phyloP scores from a whole-genome alignment of 2,113 vertebrate species.

The Gavialis gangeticus region DNA sequence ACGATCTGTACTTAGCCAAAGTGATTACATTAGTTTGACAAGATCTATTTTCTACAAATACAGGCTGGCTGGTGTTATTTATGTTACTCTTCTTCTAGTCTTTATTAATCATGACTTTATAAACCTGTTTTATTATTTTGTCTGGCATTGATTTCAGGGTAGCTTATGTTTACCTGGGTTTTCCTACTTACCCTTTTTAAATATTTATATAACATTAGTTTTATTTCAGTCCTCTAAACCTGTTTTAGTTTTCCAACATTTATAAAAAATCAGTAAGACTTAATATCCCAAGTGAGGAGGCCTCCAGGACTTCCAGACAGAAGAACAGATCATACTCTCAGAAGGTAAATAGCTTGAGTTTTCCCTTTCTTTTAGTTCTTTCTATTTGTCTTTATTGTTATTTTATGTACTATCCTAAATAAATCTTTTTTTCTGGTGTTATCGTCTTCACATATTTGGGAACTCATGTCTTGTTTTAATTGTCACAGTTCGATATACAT shows the following conservation, averaged over 20 bases:
- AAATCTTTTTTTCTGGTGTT: neutral
- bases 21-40: neutral
- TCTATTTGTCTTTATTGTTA: no score
- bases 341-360: no score
- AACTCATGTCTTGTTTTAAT: neutral
- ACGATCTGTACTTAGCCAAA: neutral
- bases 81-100: neutral
- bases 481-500: neutral
- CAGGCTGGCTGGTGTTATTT: neutral
- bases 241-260: neutral
- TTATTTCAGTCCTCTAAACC: neutral
- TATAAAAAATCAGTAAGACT: no score
- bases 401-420: no score
- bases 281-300: neutral
- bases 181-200: neutral
- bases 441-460: conserved; percentile 3
- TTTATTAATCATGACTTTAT: neutral
- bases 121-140: no score
- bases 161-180: neutral
- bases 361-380: no score
- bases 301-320: neutral
- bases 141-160: neutral
- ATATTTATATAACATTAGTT: neutral
- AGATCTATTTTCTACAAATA: neutral
- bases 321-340: no score